Evolutionary conservation across 1,140 invertebrate species (phyloP).

Genomic region (Saccostrea glomerata): DNA sequence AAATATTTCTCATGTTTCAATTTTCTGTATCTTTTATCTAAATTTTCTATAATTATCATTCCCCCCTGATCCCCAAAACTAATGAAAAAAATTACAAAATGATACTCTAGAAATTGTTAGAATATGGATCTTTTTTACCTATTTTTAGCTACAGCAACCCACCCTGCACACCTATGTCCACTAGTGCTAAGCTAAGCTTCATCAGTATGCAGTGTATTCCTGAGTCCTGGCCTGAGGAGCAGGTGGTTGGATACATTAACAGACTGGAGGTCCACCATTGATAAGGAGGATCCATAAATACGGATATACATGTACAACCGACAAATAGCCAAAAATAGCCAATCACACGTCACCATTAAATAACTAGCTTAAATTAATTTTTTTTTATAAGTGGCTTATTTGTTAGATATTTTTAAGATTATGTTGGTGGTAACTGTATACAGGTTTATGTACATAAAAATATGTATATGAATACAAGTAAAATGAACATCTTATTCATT

Average conservation of each 20-base stretch:
- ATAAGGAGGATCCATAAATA: background rate
- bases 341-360: no score
- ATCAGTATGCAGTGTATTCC: conserved; percentile 14
- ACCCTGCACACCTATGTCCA: conserved; percentile 50
- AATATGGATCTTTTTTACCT: background rate
- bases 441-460: no score
- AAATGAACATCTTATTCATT: no score
- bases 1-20: background rate
- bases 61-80: background rate
- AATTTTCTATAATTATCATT: background rate
- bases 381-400: no score
- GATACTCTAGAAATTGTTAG: background rate
- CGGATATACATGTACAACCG: no score
- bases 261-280: background rate
- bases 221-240: background rate
- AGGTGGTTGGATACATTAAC: conserved; percentile 13
- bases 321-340: no score
- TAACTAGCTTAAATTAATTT: no score
- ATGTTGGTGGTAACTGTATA: no score
- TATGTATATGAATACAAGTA: no score
- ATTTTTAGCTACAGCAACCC: conserved; percentile 45
- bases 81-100: background rate
- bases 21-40: background rate
- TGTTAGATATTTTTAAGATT: no score
- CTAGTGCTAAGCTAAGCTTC: conserved; percentile 41